Evolutionary conservation across 2,888 invertebrate genomes (phyloP).

Genomic region (Cecidostiba fungosa): DNA sequence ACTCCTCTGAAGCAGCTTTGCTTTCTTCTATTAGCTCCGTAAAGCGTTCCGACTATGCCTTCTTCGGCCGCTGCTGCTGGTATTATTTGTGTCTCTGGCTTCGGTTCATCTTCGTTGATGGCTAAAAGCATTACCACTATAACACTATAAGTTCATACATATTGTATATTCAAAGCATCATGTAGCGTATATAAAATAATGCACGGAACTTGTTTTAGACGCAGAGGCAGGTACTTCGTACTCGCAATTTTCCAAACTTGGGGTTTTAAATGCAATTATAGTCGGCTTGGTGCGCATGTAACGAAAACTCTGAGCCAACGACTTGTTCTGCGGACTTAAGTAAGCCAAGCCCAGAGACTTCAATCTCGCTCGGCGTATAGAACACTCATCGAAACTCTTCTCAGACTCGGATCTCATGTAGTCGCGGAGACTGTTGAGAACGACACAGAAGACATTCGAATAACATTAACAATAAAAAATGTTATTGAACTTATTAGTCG

Average conservation of each 20-base stretch:
- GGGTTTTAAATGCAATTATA: constrained; percentile 93
- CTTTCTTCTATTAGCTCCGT: constrained; percentile 53
- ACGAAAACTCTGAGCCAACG: constrained; percentile 92
- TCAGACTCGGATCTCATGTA: constrained; percentile 91
- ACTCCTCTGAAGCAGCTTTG: constrained; percentile 62
- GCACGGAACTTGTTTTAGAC: constrained; percentile 84
- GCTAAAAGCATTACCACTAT: neutral
- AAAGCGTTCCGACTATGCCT: constrained; percentile 79
- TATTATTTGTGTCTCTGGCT: neutral
- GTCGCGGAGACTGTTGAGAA: constrained; percentile 83
- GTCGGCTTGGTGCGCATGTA: constrained; percentile 95
- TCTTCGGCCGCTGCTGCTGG: constrained; percentile 82
- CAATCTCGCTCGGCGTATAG: constrained; percentile 84
- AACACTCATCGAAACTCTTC: constrained; percentile 86
- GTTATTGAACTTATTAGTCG: too few species aligned
- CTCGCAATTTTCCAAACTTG: constrained; percentile 88
- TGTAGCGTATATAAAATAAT: too few species aligned
- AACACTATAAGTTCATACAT: too few species aligned
- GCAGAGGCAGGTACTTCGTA: constrained; percentile 72
- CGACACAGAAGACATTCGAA: neutral
- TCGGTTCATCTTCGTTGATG: constrained; percentile 28
- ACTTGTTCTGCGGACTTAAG: constrained; percentile 89
- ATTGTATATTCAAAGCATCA: too few species aligned
- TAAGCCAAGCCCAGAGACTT: constrained; percentile 85
- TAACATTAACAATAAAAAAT: too few species aligned